Conservation (phyloP, 2,113 vertebrate genomes). For the Podilymbus podiceps region DNA sequence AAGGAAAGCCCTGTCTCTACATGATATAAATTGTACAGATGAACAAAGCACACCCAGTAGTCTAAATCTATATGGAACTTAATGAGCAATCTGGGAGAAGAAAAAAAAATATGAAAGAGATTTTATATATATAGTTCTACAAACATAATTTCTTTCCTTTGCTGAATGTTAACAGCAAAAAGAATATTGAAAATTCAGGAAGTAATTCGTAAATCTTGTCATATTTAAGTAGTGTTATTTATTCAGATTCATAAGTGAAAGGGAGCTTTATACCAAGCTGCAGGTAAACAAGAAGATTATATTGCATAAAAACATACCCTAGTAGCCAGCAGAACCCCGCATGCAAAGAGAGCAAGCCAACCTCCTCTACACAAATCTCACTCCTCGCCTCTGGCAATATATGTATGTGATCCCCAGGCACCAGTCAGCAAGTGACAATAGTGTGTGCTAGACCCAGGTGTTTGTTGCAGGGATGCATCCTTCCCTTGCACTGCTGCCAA, state of each 20-base stretch:
- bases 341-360: fast-evolving
- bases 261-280: neutral
- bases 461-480: fast-evolving
- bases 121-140: neutral
- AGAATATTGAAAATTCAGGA: neutral
- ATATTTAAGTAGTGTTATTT: neutral
- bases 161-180: neutral
- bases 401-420: neutral
- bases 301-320: neutral
- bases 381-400: fast-evolving
- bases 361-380: neutral
- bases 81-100: neutral
- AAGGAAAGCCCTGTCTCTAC: constrained; percentile 7
- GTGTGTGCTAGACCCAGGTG: fast-evolving
- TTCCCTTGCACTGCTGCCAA: neutral
- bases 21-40: neutral
- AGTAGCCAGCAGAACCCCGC: fast-evolving
- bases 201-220: neutral
- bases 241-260: neutral
- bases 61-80: neutral
- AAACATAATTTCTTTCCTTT: neutral
- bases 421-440: neutral
- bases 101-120: neutral
- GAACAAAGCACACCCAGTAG: constrained; percentile 14
- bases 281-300: neutral